Conservation (phyloP, 1,140 invertebrate genomes). For the Atta cephalotes region DNA sequence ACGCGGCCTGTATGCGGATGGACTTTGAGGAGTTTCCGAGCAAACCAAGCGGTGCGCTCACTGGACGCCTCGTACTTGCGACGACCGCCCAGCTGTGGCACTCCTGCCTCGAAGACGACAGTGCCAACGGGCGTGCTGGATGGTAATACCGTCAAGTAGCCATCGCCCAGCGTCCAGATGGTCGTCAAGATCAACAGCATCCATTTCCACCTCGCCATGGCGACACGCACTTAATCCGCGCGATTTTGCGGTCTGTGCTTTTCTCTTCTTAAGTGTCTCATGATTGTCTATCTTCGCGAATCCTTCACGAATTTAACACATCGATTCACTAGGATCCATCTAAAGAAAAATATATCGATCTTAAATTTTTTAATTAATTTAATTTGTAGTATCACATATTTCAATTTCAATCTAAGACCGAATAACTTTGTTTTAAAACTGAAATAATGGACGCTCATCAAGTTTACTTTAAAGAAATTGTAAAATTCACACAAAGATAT, state of each 20-base stretch:
- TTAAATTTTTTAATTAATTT: background rate
- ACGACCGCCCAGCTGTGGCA: conserved; percentile 91
- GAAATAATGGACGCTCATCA: too few species aligned
- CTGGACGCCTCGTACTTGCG: conserved; percentile 91
- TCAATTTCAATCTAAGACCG: too few species aligned
- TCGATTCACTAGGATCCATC: conserved; percentile 4
- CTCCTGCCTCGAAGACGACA: conserved; percentile 92
- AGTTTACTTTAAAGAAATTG: too few species aligned
- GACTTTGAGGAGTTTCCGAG: conserved; percentile 91
- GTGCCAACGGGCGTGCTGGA: conserved; percentile 89
- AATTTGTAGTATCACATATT: too few species aligned
- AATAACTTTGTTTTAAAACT: too few species aligned
- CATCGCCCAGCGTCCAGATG: conserved; percentile 72
- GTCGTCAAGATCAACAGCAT: conserved; percentile 72
- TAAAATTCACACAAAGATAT: too few species aligned
- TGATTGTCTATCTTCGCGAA: background rate
- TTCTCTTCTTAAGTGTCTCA: conserved; percentile 35
- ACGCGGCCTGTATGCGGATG: conserved; percentile 91
- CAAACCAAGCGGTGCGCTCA: conserved; percentile 93
- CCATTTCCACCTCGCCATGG: conserved; percentile 82
- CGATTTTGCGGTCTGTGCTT: conserved; percentile 47
- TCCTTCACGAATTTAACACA: background rate
- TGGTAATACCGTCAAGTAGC: conserved; percentile 91
- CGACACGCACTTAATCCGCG: conserved; percentile 61
- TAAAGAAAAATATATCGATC: background rate